phyloP scores from a whole-genome alignment of 2,888 invertebrate genomes.

The Hydraecia micacea region DNA sequence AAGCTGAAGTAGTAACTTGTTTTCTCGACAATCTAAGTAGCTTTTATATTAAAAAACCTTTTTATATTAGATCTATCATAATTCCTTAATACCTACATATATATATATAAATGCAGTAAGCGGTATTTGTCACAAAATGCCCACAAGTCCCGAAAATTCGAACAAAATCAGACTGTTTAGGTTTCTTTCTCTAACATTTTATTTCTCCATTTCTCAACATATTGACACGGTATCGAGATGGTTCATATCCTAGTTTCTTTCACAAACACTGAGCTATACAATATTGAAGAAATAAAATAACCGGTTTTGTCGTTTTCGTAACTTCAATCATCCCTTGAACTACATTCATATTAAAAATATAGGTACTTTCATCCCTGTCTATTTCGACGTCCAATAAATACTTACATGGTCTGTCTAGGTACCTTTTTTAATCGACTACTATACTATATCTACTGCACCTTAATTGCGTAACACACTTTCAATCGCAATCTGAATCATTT shows the following conservation, averaged over 20 bases:
- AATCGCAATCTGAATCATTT: not conserved
- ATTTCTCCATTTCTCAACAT: slow-evolving; percentile 24
- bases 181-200: not conserved
- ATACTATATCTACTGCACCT: too few relatives aligned
- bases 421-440: not conserved
- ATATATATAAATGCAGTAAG: not conserved
- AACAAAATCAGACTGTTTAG: too few relatives aligned
- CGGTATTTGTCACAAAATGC: not conserved
- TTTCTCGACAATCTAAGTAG: not conserved
- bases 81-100: not conserved
- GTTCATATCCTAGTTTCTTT: slow-evolving; percentile 39
- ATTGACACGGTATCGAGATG: slow-evolving; percentile 30
- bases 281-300: slow-evolving; percentile 26
- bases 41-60: not conserved
- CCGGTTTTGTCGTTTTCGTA: slow-evolving; percentile 22
- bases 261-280: slow-evolving; percentile 20
- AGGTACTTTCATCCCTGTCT: not conserved
- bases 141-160: not conserved
- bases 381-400: not conserved
- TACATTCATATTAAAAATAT: slow-evolving; percentile 16
- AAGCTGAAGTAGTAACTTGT: not conserved
- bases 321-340: slow-evolving; percentile 26
- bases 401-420: not conserved
- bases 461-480: not conserved
- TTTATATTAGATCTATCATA: not conserved